Evolutionary conservation across 2,888 invertebrate genomes (phyloP).

Genomic region (Polymixis lichenea): DNA sequence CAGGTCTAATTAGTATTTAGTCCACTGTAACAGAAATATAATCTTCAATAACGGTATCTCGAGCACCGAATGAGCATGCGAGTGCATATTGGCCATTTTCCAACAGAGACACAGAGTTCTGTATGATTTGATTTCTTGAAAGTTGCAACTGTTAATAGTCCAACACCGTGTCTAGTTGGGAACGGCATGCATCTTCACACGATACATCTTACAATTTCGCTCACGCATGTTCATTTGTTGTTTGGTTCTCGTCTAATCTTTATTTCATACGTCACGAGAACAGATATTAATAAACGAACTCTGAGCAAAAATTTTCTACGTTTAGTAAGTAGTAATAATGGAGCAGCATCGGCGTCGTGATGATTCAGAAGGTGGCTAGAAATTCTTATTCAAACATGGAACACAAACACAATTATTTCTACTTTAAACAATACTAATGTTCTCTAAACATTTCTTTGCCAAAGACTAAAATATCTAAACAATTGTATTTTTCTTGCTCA

Average conservation of each 20-base stretch:
- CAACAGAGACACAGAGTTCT: conserved; percentile 59
- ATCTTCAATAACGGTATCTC: conserved; percentile 72
- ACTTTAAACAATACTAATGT: conserved; percentile 28
- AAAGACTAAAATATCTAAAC: conserved; percentile 32
- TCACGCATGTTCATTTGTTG: conserved; percentile 88
- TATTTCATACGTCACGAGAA: conserved; percentile 79
- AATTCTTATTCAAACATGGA: conserved; percentile 2
- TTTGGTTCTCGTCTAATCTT: conserved; percentile 80
- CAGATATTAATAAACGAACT: conserved; percentile 74
- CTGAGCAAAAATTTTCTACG: conserved; percentile 73
- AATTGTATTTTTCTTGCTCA: conserved; percentile 22
- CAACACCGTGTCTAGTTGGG: conserved; percentile 51
- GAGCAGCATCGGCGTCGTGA: not conserved
- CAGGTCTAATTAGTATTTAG: conserved; percentile 79
- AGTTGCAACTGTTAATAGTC: conserved; percentile 37
- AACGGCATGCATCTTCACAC: conserved; percentile 59
- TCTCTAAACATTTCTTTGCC: conserved; percentile 5
- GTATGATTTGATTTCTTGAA: conserved; percentile 35
- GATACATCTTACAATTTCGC: conserved; percentile 68
- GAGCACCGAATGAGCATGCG: conserved; percentile 88
- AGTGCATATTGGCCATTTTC: conserved; percentile 76
- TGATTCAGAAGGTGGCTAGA: conserved; percentile 8
- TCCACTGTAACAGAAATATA: conserved; percentile 75
- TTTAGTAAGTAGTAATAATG: conserved; percentile 23
- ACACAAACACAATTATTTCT: conserved; percentile 18